A percentile compares a stretch with the other conserved stretches of the same genome.
phyloP scores from a whole-genome alignment of 2,797 vertebrate genomes.

The Anabas testudineus region DNA sequence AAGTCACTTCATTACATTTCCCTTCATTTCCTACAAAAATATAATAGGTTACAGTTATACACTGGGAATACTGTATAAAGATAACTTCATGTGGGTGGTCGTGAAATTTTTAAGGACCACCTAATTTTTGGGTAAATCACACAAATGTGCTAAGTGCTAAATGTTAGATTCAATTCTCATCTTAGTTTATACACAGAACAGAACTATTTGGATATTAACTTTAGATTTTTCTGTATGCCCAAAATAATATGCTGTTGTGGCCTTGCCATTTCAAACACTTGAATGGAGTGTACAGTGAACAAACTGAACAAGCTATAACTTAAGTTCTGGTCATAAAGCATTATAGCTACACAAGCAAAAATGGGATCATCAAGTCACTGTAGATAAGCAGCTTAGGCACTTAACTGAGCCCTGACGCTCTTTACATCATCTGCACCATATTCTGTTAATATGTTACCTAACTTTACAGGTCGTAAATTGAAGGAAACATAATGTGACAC shows the following conservation, averaged over 20 bases:
- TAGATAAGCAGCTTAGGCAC: background rate
- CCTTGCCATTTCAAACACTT: constrained; percentile 9
- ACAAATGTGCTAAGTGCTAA: background rate
- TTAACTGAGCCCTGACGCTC: background rate
- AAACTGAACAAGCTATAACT: constrained; percentile 1
- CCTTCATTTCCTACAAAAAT: constrained; percentile 26
- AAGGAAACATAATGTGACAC: constrained; percentile 7
- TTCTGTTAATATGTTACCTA: background rate
- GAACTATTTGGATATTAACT: background rate
- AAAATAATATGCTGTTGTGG: constrained; percentile 5
- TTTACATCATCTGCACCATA: background rate
- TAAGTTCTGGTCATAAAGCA: background rate
- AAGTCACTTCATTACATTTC: background rate
- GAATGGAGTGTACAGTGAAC: constrained; percentile 46
- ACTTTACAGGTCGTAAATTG: background rate
- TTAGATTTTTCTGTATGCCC: background rate
- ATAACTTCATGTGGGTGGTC: background rate
- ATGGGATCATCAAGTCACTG: background rate
- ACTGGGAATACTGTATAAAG: background rate
- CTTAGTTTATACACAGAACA: background rate
- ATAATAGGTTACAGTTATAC: background rate
- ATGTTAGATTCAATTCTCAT: background rate
- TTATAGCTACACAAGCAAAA: constrained; percentile 6
- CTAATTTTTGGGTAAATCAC: too few relatives aligned
- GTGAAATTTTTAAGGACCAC: constrained; percentile 2